Conservation (phyloP, 1,140 invertebrate species). For the Lasioglossum albipes region DNA sequence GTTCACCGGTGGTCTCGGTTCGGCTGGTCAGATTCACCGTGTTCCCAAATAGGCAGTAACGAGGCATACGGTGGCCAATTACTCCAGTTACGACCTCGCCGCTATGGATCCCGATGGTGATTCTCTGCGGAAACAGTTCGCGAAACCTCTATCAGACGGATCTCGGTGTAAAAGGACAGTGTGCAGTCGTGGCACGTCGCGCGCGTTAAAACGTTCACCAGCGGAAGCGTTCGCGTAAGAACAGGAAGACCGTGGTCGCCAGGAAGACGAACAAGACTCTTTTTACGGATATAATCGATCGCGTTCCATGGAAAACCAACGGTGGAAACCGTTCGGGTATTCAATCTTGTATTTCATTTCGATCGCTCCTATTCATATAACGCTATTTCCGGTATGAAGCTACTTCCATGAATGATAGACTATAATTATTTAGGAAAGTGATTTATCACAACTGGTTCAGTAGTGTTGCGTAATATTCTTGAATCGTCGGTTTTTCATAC, state of each 20-base stretch:
- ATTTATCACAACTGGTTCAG: too few relatives aligned
- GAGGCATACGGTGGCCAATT: conserved; percentile 97
- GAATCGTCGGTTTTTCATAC: too few relatives aligned
- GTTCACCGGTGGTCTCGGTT: conserved; percentile 95
- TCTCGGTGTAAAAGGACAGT: neutral
- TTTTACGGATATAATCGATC: conserved; percentile 33
- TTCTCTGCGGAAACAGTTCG: conserved; percentile 83
- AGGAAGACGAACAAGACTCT: conserved; percentile 35
- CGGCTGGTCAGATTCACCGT: conserved; percentile 97
- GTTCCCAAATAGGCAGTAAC: conserved; percentile 98
- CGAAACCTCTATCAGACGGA: neutral
- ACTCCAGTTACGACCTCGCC: conserved; percentile 98
- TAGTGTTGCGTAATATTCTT: too few relatives aligned
- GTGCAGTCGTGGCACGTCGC: conserved; percentile 24
- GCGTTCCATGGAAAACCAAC: conserved; percentile 4
- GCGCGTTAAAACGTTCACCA: conserved; percentile 1
- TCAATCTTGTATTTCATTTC: neutral
- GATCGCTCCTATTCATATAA: too few relatives aligned
- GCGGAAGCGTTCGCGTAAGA: conserved; percentile 34
- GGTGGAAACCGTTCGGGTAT: neutral
- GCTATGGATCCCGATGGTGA: conserved; percentile 97
- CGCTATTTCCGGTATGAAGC: too few relatives aligned
- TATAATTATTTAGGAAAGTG: too few relatives aligned
- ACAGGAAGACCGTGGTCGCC: conserved; percentile 22
- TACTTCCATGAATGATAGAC: too few relatives aligned